phyloP scores from a whole-genome alignment of 2,113 vertebrate genomes.

The Neofelis nebulosa region DNA sequence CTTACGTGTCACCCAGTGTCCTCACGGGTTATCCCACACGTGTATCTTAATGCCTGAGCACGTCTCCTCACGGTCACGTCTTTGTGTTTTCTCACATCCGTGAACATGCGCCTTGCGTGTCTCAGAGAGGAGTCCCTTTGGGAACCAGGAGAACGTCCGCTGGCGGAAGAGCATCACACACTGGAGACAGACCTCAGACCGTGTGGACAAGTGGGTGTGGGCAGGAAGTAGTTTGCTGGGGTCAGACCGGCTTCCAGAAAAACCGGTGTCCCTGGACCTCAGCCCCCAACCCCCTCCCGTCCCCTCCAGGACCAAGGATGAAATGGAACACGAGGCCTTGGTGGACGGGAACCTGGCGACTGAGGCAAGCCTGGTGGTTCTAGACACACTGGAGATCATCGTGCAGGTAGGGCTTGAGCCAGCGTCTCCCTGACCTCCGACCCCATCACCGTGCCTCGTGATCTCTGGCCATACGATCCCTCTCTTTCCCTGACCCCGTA shows the following conservation, averaged over 20 bases:
- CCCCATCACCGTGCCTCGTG: too few relatives aligned
- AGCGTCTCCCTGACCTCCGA: background rate
- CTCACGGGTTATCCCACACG: rapidly evolving
- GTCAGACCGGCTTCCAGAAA: background rate
- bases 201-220: constrained; percentile 91
- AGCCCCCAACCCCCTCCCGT: background rate
- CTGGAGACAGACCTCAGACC: constrained; percentile 92
- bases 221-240: rapidly evolving
- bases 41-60: rapidly evolving
- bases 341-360: constrained; percentile 94
- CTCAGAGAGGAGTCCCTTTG: constrained; percentile 92
- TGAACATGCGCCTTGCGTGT: background rate
- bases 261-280: rapidly evolving
- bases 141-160: constrained; percentile 93
- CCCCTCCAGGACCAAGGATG: constrained; percentile 88
- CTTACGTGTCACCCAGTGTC: rapidly evolving
- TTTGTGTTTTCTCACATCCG: background rate
- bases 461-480: background rate
- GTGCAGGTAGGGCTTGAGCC: constrained; percentile 88
- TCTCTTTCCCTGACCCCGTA: background rate
- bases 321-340: constrained; percentile 93
- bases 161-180: constrained; percentile 94
- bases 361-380: constrained; percentile 91
- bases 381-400: constrained; percentile 93
- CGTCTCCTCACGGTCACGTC: background rate